Evolutionary conservation across 2,888 invertebrate genomes (phyloP), one percentile per base, ranked within the genome.

Genomic region (Allolobophora icterica): DNA sequence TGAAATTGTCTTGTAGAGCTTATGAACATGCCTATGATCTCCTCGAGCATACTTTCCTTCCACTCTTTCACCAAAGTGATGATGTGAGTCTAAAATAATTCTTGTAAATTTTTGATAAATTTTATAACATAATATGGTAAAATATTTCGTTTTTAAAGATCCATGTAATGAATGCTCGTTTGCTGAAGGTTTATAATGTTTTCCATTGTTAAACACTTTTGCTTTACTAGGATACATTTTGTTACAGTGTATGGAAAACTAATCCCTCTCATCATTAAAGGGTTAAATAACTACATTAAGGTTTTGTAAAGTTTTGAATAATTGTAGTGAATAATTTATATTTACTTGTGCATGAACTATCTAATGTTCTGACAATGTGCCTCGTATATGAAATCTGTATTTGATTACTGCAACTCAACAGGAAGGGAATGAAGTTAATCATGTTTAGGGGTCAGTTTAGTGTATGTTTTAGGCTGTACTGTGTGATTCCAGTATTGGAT

Each of bases 41-140:
- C 6, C 95, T 98, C 93, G 97, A 97, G 95, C 97, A 96, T 93
- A 96, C 96, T 92, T 97, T 97, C 96, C 95, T 97, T 92, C 97
- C 97, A 24, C 96, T 97, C 94, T 98, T 98, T 95, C 97, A 97
- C 95, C 97, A 97, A 94, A 97, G 97, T 94, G 97, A 97, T 95
- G 97, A 97, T 96, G 97, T 97, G 95, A 95, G 94, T 94, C 34
- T 45, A 89, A 33, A 33, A 3, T 33, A n/a, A 52, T 90, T 42
- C 58, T 13, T 90, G 21, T 52, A 38, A 30, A 34, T 21, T 90
- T 34, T 0, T 42, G 17, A 30, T 38, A 90, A 45, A n/a, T 45
- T 45, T 90, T 90, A 6, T 40, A n/a, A 30, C 24, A 13, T 33
- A n/a, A 30, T 71, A 13, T 71, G 30, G 11, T 71, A 24, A 71